Conservation (phyloP, 2,797 vertebrate genomes). For the Anabacerthia variegaticeps region DNA sequence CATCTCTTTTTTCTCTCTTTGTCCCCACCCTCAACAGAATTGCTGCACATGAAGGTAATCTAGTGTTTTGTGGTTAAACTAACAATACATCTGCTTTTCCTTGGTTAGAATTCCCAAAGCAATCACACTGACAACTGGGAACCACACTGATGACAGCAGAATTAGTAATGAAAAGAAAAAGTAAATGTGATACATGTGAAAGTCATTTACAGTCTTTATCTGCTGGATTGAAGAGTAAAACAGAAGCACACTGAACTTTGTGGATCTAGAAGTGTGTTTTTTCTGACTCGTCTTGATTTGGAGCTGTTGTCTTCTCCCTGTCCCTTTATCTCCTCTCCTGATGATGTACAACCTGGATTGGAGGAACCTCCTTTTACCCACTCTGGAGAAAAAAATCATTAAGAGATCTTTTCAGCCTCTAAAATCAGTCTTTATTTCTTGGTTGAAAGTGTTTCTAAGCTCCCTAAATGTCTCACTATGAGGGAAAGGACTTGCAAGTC, state of each 20-base stretch:
- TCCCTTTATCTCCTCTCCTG: not conserved
- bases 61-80: not conserved
- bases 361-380: not conserved
- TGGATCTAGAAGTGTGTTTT: not conserved
- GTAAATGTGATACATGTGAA: not conserved
- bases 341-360: not conserved
- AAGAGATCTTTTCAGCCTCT: not conserved
- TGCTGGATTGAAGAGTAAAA: not conserved
- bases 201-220: not conserved
- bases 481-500: not conserved
- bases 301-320: not conserved
- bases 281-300: not conserved
- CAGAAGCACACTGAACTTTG: not conserved
- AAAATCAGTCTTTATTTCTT: not conserved
- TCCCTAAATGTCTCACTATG: not conserved
- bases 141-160: not conserved
- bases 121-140: not conserved
- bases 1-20: not conserved
- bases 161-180: not conserved
- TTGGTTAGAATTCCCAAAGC: not conserved
- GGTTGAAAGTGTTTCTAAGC: not conserved
- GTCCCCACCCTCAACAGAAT: not conserved
- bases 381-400: not conserved
- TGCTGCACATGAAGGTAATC: not conserved
- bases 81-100: not conserved